Evolutionary conservation across 2,888 invertebrate genomes (phyloP).

Genomic region (Mylabris sibirica): DNA sequence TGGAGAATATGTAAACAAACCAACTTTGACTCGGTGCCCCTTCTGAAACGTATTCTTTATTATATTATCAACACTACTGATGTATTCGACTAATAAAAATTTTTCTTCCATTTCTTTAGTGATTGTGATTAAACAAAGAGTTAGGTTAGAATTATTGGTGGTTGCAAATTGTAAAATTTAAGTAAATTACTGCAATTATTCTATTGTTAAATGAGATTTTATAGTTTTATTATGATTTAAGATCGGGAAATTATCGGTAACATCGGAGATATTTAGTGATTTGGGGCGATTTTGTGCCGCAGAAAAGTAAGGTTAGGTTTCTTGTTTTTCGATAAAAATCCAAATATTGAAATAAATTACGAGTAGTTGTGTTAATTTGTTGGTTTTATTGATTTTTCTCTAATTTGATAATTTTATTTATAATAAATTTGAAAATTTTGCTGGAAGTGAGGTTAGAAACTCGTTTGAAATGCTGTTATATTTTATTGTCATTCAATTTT

Average conservation of each 20-base stretch:
- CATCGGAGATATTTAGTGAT: neutral
- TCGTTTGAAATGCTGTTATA: neutral
- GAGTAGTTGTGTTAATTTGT: neutral
- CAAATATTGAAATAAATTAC: neutral
- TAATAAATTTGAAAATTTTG: no score
- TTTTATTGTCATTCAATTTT: constrained; percentile 5
- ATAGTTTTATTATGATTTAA: no score
- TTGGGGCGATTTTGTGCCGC: neutral
- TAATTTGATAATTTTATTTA: no score
- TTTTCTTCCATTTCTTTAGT: constrained; percentile 45
- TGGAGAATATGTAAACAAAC: constrained; percentile 32
- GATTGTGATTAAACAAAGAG: no score
- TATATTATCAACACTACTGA: constrained; percentile 64
- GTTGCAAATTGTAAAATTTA: neutral
- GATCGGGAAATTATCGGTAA: neutral
- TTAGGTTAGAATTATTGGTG: neutral
- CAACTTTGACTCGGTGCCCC: constrained; percentile 78
- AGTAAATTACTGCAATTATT: neutral
- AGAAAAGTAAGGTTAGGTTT: neutral
- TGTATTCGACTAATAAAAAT: constrained; percentile 52
- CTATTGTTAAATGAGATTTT: neutral
- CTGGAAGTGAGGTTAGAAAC: neutral
- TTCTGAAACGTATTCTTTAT: constrained; percentile 70
- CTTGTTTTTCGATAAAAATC: neutral
- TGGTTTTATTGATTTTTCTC: no score